These are phyloP conservation scores for Rosalia funebris DNA, from an alignment of 2,888 invertebrate species.

Conservation along the genomic window DNA sequence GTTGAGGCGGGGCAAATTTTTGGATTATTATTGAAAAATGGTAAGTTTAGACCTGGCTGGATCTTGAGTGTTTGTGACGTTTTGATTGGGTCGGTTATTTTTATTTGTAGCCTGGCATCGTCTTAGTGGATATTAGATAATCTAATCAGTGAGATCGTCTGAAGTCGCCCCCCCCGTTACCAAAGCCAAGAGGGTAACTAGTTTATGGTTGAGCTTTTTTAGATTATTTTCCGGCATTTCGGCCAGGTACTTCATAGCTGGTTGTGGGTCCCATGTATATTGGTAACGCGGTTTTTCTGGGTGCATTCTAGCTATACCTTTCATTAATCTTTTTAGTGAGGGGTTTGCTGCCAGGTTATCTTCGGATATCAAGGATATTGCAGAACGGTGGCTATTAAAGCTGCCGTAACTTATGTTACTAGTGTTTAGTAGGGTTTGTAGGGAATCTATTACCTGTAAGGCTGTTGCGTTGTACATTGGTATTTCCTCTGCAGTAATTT, in stretches of 20 bases:
- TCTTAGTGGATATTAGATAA: constrained; percentile 19
- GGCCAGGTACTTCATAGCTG: constrained; percentile 33
- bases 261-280: constrained; percentile 41
- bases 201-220: constrained; percentile 39
- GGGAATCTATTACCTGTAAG: not conserved
- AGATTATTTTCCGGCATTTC: not conserved
- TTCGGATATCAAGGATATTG: too few species aligned
- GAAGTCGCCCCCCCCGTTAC: constrained; percentile 42
- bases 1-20: constrained; percentile 21
- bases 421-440: not conserved
- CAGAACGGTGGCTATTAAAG: not conserved
- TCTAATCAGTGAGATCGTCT: constrained; percentile 42
- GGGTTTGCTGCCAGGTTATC: too few species aligned
- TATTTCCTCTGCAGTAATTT: not conserved
- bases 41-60: constrained; percentile 16
- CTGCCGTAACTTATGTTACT: not conserved
- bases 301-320: constrained; percentile 36
- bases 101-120: constrained; percentile 27
- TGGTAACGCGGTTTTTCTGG: constrained; percentile 38
- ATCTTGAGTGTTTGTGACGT: constrained; percentile 10
- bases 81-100: constrained; percentile 41
- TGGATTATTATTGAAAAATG: constrained; percentile 24
- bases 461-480: not conserved
- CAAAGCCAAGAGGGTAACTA: constrained; percentile 42
- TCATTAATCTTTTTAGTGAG: constrained; percentile 26